Evolutionary conservation across 2,888 invertebrate species (phyloP), one percentile per base, ranked within the genome.

Genomic region (Thera obeliscata): DNA sequence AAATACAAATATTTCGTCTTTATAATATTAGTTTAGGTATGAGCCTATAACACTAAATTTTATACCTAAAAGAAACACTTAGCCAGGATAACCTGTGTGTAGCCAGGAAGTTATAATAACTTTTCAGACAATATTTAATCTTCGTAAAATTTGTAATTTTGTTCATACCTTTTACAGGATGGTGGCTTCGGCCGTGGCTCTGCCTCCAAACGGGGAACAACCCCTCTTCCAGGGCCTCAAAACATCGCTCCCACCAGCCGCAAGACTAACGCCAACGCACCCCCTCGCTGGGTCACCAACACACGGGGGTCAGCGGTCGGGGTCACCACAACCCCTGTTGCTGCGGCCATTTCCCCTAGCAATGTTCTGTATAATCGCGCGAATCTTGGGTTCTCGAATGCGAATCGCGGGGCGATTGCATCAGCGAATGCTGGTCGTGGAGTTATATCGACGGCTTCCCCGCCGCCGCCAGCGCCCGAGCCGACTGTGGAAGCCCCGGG

Each of bases 181-280:
- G 56, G 56, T n/a, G 59, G 59, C 36, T 9, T 46, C 4, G 63
- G 67, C 6, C 64, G 67, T 2, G 67, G 67, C 2, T 50, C 60
- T 0, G 61, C 48, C 2, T 67, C 67, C 12, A 52, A 56, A 33
- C 67, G 67, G 12, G 67, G 67, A 33, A 43, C 62, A 0, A 59
- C 48, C 11, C n/a, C 64, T 7, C 59, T 60, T 41, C 12, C 43
- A 22, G 67, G 67, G 11, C 67, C 67, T 2, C 67, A 67, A n/a
- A 67, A 63, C 50, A 56, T 63, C 9, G 49, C 64, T 11, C 2
- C 56, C 8, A 6, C 22, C 22, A 56, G 43, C 33, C 43, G 43
- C 43, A 46, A 46, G 7, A 41, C 60, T n/a, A 52, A 52, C 11
- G 52, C 2, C n/a, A 43, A 41, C 43, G 11, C 56, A 41, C 7